These are phyloP conservation scores for Pristionchus arcanus DNA, from an alignment of 2,888 invertebrate species.

Conservation along the genomic window DNA sequence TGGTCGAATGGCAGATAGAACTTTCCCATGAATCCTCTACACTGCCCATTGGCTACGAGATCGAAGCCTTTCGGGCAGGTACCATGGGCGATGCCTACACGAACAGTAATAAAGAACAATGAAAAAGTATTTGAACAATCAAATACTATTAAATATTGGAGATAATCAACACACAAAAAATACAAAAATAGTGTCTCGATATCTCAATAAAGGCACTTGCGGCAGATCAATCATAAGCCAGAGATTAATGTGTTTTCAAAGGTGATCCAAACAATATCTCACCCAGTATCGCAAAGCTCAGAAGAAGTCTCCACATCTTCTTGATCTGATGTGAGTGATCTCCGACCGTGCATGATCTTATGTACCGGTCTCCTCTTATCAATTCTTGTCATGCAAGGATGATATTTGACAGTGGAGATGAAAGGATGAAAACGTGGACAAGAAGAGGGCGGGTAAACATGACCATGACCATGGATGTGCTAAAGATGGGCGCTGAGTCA, in stretches of 20 bases:
- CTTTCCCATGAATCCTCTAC: not conserved
- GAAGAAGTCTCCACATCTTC: not conserved
- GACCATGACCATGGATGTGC: too few species aligned
- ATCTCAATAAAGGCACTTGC: too few species aligned
- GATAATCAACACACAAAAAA: too few species aligned
- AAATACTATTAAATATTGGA: too few species aligned
- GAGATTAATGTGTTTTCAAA: too few species aligned
- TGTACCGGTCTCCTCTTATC: not conserved
- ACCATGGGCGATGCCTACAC: not conserved
- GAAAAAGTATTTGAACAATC: too few species aligned
- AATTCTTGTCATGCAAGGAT: conserved; percentile 6
- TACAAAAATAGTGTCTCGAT: too few species aligned
- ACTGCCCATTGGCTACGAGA: not conserved
- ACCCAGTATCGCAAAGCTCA: not conserved
- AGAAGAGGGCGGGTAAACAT: not conserved
- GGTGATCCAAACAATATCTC: not conserved
- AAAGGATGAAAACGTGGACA: not conserved
- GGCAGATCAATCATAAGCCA: too few species aligned
- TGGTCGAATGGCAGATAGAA: not conserved
- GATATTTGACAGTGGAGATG: not conserved
- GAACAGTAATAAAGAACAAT: too few species aligned
- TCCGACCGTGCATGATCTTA: not conserved
- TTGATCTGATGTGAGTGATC: not conserved
- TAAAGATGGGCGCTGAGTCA: too few species aligned
- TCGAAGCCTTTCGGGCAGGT: not conserved